Evolutionary conservation across 2,888 invertebrate genomes (phyloP).

Genomic region (Eilema caniola): DNA sequence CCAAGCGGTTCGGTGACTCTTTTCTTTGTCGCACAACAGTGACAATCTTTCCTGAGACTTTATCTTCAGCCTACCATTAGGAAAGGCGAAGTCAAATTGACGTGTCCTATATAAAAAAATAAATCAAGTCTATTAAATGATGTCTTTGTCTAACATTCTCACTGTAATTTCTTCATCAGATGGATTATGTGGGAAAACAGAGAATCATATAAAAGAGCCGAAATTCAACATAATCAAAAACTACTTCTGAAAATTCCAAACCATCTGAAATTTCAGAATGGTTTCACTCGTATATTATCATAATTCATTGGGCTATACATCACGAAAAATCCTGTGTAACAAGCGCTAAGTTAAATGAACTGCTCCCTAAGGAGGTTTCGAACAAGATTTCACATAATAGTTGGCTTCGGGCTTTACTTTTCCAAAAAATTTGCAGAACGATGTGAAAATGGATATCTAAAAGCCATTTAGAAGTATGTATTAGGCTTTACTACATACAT

Average conservation of each 20-base stretch:
- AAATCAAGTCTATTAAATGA: too few relatives aligned
- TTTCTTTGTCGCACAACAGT: too few relatives aligned
- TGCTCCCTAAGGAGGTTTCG: constrained; percentile 32
- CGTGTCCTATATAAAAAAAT: too few relatives aligned
- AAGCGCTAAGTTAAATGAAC: constrained; percentile 44
- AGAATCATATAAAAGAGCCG: neutral
- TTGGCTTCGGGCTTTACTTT: constrained; percentile 5
- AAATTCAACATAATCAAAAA: constrained; percentile 12
- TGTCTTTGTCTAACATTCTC: too few relatives aligned
- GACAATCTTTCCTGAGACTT: too few relatives aligned
- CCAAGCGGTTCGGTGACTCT: too few relatives aligned
- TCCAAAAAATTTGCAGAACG: neutral
- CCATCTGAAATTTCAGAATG: constrained; percentile 28
- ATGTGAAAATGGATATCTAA: neutral
- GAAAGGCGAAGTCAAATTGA: too few relatives aligned
- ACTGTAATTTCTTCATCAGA: too few relatives aligned
- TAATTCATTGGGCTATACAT: constrained; percentile 47
- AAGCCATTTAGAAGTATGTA: neutral
- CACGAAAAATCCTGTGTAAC: constrained; percentile 46
- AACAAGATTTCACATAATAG: constrained; percentile 12
- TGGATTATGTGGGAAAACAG: too few relatives aligned
- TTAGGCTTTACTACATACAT: neutral
- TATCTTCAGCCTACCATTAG: too few relatives aligned
- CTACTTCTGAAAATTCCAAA: constrained; percentile 31
- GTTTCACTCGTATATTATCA: constrained; percentile 26